A percentile compares a stretch with the other conserved stretches of the same genome.
These are phyloP conservation scores for Grus americana DNA, from an alignment of 2,113 vertebrate species.

Conservation along the genomic window DNA sequence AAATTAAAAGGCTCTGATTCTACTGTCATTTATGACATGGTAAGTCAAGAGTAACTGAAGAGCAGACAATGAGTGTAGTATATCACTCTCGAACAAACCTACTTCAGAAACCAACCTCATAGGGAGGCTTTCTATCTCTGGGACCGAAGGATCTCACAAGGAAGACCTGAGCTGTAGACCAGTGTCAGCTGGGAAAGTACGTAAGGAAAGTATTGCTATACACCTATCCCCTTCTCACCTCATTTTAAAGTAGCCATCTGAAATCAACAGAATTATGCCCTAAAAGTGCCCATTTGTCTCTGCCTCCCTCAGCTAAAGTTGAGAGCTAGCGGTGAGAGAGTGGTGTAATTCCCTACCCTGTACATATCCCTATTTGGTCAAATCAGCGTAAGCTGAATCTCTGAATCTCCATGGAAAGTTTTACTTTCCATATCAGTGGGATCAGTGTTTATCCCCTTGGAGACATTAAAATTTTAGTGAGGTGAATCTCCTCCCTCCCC, in stretches of 20 bases:
- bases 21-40: background rate
- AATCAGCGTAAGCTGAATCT: background rate
- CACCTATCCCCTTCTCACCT: background rate
- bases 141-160: background rate
- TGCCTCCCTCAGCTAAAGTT: background rate
- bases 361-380: background rate
- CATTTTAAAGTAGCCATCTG: background rate
- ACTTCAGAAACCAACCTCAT: background rate
- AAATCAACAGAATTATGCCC: background rate
- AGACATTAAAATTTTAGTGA: background rate
- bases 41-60: background rate
- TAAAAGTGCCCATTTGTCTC: background rate
- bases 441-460: background rate
- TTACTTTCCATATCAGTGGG: background rate
- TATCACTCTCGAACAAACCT: background rate
- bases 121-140: background rate
- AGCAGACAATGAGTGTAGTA: background rate
- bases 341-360: background rate
- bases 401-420: background rate
- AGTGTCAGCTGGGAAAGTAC: background rate
- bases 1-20: background rate
- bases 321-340: background rate
- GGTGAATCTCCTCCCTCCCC: background rate
- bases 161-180: background rate
- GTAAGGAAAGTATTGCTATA: background rate